Percentiles rank a stretch among this genome's conserved stretches.
Conservation (phyloP, 2,113 vertebrate genomes). For the Sebastes fasciatus region DNA sequence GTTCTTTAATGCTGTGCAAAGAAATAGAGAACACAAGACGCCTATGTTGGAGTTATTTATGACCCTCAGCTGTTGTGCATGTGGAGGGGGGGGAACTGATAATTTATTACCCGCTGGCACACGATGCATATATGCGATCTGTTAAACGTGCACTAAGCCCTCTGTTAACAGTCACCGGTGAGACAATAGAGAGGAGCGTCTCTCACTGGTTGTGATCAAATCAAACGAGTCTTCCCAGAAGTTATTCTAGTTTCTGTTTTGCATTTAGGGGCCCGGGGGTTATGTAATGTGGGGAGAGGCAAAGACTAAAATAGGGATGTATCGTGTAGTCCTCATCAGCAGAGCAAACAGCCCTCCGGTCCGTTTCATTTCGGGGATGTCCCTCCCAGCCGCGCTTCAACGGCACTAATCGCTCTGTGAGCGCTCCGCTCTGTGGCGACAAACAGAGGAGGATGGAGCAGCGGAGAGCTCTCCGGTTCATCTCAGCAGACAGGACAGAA, state of each 20-base stretch:
- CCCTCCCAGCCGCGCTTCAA: slow-evolving; percentile 50
- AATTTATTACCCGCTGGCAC: slow-evolving; percentile 18
- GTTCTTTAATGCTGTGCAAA: slow-evolving; percentile 34
- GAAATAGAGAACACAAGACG: slow-evolving; percentile 7
- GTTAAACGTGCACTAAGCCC: neutral
- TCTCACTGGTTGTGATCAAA: neutral
- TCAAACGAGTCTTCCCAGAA: neutral
- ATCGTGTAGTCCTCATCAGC: neutral
- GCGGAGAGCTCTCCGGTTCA: neutral
- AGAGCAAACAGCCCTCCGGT: neutral
- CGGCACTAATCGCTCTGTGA: neutral
- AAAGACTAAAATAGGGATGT: slow-evolving; percentile 26
- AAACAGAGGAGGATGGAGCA: slow-evolving; percentile 19
- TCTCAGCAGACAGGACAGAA: slow-evolving; percentile 37
- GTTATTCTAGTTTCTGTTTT: slow-evolving; percentile 17
- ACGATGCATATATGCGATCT: neutral
- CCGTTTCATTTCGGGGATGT: slow-evolving; percentile 45
- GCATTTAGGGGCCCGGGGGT: neutral
- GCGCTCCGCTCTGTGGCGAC: slow-evolving; percentile 14
- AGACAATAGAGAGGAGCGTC: neutral
- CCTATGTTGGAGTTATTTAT: slow-evolving; percentile 42
- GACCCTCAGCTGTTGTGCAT: slow-evolving; percentile 54
- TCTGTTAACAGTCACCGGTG: neutral
- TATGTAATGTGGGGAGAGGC: slow-evolving; percentile 30
- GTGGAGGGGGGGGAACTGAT: neutral